Evolutionary conservation across 53 echinoderm and acorn worm genomes (phyloP), one percentile per base, ranked within the genome.

Genomic region (Holothuria leucospilota): DNA sequence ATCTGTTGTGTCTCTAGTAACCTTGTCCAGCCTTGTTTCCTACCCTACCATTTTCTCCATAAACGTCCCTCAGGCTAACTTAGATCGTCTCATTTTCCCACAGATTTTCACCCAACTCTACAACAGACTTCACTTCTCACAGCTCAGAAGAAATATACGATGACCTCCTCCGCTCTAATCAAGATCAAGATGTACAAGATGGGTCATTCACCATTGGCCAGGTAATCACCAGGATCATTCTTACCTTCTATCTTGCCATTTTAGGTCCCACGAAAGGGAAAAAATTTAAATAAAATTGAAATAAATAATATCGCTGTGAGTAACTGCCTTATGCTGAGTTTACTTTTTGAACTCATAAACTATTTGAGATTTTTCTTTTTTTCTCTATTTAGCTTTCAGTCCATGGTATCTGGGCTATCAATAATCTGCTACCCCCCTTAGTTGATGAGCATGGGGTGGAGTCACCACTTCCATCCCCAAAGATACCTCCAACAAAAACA

Each of bases 401-500:
- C 13, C 94, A 96, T 82, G 96, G 96, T 63, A 94, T 96, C 87
- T 96, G 96, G 96, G 93, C 96, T 16, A 89, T 96, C 62, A 94
- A 96, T 85, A 94, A 93, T 91, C 91, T 96, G 72, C 94, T 94
- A 29, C 93, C 94, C 9, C 93, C 93, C 34, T 38, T 94, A 30
- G 84, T 89, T 21, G 88, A 86, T 11, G 93, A 93, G 30, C 90
- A 91, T 51, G 92, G 89, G 1, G 72, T 83, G 2, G 91, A 91
- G 49, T 83, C 83, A 0, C 83, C 83, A 1, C 66, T 66, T 21
- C 83, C 83, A n/a, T 63, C 83, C 12, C 83, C 83, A 4, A 63
- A 83, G 83, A 83, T 83, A 65, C 65, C 83, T 20, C 83, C 64
- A 14, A 63, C 83, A 24, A 83, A 66, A 16, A 46, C 84, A 86